Evolutionary conservation across 2,797 vertebrate species (phyloP).

Genomic region (Schizothorax lantsangensis): DNA sequence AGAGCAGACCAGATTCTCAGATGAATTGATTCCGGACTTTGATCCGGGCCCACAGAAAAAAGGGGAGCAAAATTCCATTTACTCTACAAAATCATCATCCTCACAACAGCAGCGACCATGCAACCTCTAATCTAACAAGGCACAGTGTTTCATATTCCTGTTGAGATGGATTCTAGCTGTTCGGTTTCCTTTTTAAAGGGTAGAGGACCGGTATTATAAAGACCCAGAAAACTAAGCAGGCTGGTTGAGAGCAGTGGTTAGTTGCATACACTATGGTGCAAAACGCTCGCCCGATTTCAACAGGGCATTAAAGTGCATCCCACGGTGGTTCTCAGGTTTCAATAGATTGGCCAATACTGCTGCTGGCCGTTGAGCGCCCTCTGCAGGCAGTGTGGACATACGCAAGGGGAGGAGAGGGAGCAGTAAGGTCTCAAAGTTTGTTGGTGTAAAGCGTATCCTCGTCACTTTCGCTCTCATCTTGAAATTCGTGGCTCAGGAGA

Average conservation of each 20-base stretch:
- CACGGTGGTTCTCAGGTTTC: constrained; percentile 54
- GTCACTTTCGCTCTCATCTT: constrained; percentile 98
- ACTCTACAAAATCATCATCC: constrained; percentile 21
- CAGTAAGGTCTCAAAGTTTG: constrained; percentile 84
- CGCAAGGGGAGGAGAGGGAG: not conserved
- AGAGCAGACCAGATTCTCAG: not conserved
- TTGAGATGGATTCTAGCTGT: constrained; percentile 37
- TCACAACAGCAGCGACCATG: constrained; percentile 37
- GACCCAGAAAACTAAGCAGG: constrained; percentile 45
- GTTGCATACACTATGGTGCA: constrained; percentile 52
- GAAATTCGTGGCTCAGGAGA: constrained; percentile 93
- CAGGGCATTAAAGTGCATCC: constrained; percentile 59
- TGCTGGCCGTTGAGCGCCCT: constrained; percentile 42
- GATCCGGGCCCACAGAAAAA: constrained; percentile 20
- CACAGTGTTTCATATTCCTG: constrained; percentile 61
- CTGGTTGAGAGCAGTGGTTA: constrained; percentile 37
- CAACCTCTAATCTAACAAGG: constrained; percentile 58
- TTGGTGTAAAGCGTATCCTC: constrained; percentile 97
- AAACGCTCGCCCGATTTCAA: constrained; percentile 52
- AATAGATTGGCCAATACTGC: constrained; percentile 61
- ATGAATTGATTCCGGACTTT: constrained; percentile 8
- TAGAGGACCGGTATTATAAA: constrained; percentile 27
- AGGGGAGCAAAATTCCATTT: not conserved
- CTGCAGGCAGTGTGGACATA: constrained; percentile 17
- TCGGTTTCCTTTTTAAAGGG: constrained; percentile 21